Evolutionary conservation across 2,888 invertebrate genomes (phyloP).

Genomic region (Palloptera scutellata): DNA sequence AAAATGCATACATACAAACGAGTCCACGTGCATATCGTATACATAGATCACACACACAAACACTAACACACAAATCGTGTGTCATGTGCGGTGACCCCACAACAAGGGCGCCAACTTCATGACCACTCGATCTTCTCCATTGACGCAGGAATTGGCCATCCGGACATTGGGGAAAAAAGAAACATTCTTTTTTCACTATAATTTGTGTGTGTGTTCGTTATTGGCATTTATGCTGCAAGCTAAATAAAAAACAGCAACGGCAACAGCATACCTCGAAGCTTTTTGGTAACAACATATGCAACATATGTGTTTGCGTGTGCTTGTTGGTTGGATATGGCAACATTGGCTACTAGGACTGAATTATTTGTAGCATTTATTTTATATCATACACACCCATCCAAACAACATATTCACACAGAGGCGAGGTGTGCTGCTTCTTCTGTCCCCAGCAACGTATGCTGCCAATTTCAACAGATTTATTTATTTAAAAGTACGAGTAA

Average conservation of each 20-base stretch:
- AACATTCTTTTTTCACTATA: neutral
- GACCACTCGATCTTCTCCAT: conserved; percentile 8
- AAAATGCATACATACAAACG: too few relatives aligned
- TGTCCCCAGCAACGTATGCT: conserved; percentile 35
- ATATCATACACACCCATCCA: neutral
- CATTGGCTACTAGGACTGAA: too few relatives aligned
- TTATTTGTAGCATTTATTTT: conserved; percentile 28
- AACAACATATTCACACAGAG: too few relatives aligned
- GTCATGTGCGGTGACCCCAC: conserved; percentile 5
- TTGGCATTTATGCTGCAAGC: neutral
- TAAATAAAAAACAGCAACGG: neutral
- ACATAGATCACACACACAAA: conserved; percentile 25
- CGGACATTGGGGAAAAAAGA: too few relatives aligned
- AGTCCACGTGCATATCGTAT: too few relatives aligned
- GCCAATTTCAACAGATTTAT: conserved; percentile 59
- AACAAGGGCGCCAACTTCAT: conserved; percentile 21
- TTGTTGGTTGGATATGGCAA: neutral
- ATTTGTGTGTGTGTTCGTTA: neutral
- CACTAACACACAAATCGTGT: conserved; percentile 3
- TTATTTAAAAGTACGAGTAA: conserved; percentile 43
- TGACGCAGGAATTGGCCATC: too few relatives aligned
- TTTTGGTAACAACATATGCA: conserved; percentile 4
- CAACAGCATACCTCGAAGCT: neutral
- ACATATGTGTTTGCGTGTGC: neutral
- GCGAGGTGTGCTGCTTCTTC: neutral